Conservation (phyloP, 1,140 invertebrate genomes). For the Euura lappo region DNA sequence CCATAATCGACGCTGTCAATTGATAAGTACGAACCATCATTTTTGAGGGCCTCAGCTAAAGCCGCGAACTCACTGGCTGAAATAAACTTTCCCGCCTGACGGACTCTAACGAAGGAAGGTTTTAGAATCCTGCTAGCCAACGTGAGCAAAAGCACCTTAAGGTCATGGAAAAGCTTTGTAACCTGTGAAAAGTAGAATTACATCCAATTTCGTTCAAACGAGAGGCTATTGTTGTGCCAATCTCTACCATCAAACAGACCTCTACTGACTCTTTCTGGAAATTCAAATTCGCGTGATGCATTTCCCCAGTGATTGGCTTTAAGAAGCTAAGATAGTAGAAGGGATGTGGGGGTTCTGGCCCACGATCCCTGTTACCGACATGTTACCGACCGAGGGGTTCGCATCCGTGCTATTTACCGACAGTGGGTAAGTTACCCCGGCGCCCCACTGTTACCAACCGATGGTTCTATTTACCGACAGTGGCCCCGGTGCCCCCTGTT, state of each 20-base stretch:
- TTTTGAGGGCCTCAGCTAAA: slow-evolving; percentile 13
- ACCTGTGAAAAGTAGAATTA: slow-evolving; percentile 16
- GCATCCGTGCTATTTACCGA: no score
- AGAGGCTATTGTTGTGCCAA: slow-evolving; percentile 3
- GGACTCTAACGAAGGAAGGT: slow-evolving; percentile 13
- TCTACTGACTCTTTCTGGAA: slow-evolving; percentile 20
- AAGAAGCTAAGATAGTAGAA: no score
- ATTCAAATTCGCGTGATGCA: slow-evolving; percentile 20
- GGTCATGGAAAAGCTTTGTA: slow-evolving; percentile 18
- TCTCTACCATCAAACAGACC: slow-evolving; percentile 13
- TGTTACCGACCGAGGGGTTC: no score
- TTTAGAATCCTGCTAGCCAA: slow-evolving; percentile 15
- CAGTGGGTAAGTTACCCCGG: no score
- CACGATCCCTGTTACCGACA: no score
- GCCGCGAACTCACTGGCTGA: slow-evolving; percentile 10
- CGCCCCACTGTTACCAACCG: no score
- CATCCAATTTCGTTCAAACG: slow-evolving; percentile 15
- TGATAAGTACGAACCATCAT: slow-evolving; percentile 12
- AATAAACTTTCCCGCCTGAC: slow-evolving; percentile 18
- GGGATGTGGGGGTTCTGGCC: no score
- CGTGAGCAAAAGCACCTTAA: slow-evolving; percentile 17
- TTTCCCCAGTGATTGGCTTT: slow-evolving; percentile 16
- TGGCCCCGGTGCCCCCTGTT: no score
- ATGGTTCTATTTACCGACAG: no score
- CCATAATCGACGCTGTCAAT: slow-evolving; percentile 17